Base-by-base conservation (phyloP, 1,140 invertebrate species). In the Delia radicum region DNA sequence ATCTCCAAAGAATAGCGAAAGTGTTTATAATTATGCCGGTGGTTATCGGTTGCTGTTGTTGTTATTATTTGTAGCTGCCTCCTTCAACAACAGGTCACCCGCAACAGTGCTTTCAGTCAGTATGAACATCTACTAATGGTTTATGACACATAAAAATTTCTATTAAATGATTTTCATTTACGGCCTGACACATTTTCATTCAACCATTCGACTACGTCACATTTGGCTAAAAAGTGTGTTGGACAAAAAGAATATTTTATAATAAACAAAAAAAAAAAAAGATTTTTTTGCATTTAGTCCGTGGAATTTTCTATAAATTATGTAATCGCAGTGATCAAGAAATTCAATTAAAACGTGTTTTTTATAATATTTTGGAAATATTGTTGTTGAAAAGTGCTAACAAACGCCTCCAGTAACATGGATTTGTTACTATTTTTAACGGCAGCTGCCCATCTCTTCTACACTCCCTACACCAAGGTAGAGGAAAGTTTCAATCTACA, bases 401-500 rank as follows among this genome's bases (percentile, higher is more conserved):
- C n/a, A n/a, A n/a, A n/a, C n/a, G n/a, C n/a, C 15, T 33, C 12
- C n/a, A 28, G 27, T 67, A 71, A 61, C n/a, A 89, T 89, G 86
- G 87, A 88, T 79, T 80, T 87, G 13, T 79, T 90, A 77, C 81
- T 90, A 29, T 87, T 90, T 78, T 82, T 92, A 61, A 88, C 94
- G 78, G 92, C 93, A 37, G 89, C 90, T 75, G 88, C 94, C 76
- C 94, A 98, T 86, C 87, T 99, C 55, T 82, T 96, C 69, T 90
- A 95, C 78, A 97, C 96, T 85, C 98, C 98, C 62, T 99, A 94
- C 85, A 99, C 97, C 1, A 99, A 99, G 93, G 98, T 99, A 10
- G 98, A 99, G 88, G 98, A 99, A 89, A 99, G 97, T 88, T 99
- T 99, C 84, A 99, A 99, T 88, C 89, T 99, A 24, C 96, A 99